These are phyloP conservation scores for Chaetops frenatus DNA, from an alignment of 2,113 vertebrate genomes.

Conservation along the genomic window DNA sequence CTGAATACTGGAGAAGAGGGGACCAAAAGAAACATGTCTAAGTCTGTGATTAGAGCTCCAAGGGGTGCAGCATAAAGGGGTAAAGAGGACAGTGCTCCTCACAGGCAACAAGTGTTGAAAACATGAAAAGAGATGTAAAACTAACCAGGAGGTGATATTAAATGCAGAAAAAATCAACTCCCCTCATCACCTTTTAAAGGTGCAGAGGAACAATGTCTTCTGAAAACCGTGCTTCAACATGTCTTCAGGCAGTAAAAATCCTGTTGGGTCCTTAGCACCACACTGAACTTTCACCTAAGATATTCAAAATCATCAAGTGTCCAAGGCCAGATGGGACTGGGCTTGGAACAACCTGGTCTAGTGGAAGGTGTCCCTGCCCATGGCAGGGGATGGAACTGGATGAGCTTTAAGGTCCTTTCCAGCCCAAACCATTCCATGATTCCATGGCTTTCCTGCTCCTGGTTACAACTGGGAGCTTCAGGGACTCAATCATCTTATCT, in stretches of 20 bases:
- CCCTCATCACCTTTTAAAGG: neutral
- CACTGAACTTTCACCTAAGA: neutral
- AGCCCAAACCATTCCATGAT: neutral
- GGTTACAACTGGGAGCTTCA: neutral
- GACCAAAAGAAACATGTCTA: neutral
- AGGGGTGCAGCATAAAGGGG: neutral
- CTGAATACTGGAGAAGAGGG: conserved; percentile 62
- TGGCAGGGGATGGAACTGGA: neutral
- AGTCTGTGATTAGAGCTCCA: neutral
- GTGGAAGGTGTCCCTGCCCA: neutral
- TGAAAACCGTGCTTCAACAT: neutral
- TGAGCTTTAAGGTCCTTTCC: neutral
- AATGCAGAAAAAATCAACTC: neutral
- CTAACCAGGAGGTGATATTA: neutral
- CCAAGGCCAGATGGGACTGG: neutral
- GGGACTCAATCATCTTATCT: neutral
- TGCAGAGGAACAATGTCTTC: neutral
- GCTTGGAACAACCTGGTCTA: neutral
- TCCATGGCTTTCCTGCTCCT: neutral
- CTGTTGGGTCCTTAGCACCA: neutral
- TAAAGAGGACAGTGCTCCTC: neutral
- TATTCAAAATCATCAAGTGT: neutral
- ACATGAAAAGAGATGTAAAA: neutral
- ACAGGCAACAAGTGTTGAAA: neutral
- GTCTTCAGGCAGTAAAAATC: neutral